phyloP scores from a whole-genome alignment of 2,888 invertebrate genomes.

The Eristalis intricaria region DNA sequence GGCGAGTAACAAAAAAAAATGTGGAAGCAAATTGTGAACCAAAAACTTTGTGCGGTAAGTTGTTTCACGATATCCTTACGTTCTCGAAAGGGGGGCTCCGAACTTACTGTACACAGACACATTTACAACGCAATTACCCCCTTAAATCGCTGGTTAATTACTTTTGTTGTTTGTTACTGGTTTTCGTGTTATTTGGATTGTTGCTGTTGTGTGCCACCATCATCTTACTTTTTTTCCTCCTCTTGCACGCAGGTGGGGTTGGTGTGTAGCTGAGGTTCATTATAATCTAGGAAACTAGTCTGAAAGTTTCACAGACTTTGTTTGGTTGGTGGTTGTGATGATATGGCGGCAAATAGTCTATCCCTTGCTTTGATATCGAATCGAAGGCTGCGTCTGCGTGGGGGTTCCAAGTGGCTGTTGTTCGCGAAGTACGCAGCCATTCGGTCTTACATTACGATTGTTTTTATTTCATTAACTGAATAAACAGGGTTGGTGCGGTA shows the following conservation, averaged over 20 bases:
- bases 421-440: neutral
- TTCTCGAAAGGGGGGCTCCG: slow-evolving; percentile 28
- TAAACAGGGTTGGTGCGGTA: neutral
- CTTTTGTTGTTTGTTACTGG: slow-evolving; percentile 68
- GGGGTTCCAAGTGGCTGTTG: neutral
- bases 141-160: slow-evolving; percentile 72
- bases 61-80: slow-evolving; percentile 53
- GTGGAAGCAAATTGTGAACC: neutral
- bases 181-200: slow-evolving; percentile 33
- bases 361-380: neutral
- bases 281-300: slow-evolving; percentile 63
- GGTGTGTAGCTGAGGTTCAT: slow-evolving; percentile 33
- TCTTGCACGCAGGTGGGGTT: slow-evolving; percentile 25
- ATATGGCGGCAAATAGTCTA: neutral
- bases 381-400: neutral
- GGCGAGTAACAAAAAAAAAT: slow-evolving; percentile 1
- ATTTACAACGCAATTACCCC: slow-evolving; percentile 67
- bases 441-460: slow-evolving; percentile 42
- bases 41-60: slow-evolving; percentile 65
- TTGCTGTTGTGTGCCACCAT: slow-evolving; percentile 25
- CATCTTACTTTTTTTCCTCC: slow-evolving; percentile 5
- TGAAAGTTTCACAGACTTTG: slow-evolving; percentile 55
- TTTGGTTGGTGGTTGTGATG: neutral
- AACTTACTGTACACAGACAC: slow-evolving; percentile 5
- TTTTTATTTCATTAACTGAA: slow-evolving; percentile 64